phyloP scores from a whole-genome alignment of 2,113 vertebrate genomes.

The Phalacrocorax aristotelis region DNA sequence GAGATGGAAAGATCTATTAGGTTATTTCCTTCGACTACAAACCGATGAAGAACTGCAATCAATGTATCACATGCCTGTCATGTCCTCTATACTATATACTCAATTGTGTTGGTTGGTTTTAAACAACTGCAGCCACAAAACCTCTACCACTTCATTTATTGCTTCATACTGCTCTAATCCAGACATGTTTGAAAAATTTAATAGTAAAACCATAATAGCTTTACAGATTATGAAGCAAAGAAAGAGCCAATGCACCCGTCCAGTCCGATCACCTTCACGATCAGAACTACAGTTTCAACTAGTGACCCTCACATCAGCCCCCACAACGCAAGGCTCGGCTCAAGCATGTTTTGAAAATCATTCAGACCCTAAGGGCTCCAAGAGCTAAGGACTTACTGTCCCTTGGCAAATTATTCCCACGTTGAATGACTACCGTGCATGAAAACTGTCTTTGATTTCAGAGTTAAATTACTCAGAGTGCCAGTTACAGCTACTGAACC shows the following conservation, averaged over 20 bases:
- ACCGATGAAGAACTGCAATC: conserved; percentile 16
- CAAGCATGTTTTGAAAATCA: not conserved
- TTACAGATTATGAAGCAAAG: not conserved
- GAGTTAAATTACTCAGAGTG: not conserved
- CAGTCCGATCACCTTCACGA: not conserved
- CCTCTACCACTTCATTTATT: conserved; percentile 5
- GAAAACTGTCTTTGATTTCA: not conserved
- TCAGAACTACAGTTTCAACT: not conserved
- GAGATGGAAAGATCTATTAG: conserved; percentile 36
- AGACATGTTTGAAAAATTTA: not conserved
- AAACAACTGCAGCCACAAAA: conserved; percentile 1
- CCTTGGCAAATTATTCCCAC: not conserved
- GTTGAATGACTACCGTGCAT: not conserved
- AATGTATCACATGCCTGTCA: conserved; percentile 27
- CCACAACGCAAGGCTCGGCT: not conserved
- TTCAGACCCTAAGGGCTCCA: not conserved
- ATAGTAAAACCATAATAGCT: not conserved
- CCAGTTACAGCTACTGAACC: not conserved
- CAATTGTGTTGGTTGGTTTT: not conserved
- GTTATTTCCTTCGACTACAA: not conserved
- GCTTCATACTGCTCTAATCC: not conserved
- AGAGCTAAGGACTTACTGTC: not conserved
- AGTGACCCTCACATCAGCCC: not conserved
- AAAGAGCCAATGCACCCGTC: not conserved
- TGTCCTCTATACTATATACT: not conserved